Evolutionary conservation across 2,888 invertebrate species (phyloP).

Genomic region (Drosophila anomalata): DNA sequence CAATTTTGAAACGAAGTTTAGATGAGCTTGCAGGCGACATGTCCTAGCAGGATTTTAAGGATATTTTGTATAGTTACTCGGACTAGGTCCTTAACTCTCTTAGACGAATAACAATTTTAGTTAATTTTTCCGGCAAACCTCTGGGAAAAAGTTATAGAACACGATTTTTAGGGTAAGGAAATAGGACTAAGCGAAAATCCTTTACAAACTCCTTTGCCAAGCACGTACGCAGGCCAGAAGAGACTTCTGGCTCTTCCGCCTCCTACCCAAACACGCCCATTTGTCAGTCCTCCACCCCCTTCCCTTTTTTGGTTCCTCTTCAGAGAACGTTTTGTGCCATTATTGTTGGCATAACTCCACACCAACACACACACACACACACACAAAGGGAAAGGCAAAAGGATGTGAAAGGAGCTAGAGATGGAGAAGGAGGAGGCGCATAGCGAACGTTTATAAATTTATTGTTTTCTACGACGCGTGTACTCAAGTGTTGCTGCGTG

Average conservation of each 20-base stretch:
- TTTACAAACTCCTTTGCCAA: constrained; percentile 53
- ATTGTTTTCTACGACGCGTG: constrained; percentile 75
- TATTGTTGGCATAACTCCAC: constrained; percentile 68
- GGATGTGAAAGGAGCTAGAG: constrained; percentile 1
- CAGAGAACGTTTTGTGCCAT: constrained; percentile 62
- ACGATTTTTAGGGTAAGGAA: constrained; percentile 10
- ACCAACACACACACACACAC: constrained; percentile 1
- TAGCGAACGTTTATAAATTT: constrained; percentile 71
- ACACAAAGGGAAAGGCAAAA: background rate
- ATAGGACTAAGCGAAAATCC: constrained; percentile 44
- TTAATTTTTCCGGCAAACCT: background rate
- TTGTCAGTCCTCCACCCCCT: constrained; percentile 50
- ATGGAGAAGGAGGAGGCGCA: background rate
- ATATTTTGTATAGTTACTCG: constrained; percentile 1
- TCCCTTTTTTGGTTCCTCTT: constrained; percentile 16
- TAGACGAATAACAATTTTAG: background rate
- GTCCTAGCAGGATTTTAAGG: constrained; percentile 27
- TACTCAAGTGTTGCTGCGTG: constrained; percentile 78
- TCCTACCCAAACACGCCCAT: constrained; percentile 43
- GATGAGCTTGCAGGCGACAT: constrained; percentile 36
- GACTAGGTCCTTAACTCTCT: too few relatives aligned
- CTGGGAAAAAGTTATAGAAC: background rate
- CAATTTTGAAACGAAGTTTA: constrained; percentile 30
- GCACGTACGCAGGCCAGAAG: constrained; percentile 63
- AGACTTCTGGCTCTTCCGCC: background rate